Conservation (phyloP, 1,140 invertebrate genomes). For the Coptotermes formosanus region DNA sequence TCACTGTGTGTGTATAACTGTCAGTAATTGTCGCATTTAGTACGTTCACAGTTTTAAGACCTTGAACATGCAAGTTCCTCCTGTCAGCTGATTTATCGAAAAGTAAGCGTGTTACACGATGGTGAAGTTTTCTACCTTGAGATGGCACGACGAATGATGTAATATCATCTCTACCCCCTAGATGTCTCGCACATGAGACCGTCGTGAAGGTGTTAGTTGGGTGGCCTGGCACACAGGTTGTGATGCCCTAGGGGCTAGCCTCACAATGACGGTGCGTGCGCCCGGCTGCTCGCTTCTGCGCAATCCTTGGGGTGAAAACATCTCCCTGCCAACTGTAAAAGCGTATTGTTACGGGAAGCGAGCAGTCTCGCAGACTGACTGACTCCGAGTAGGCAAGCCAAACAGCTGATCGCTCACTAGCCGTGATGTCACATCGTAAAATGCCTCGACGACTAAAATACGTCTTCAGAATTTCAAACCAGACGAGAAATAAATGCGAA, state of each 20-base stretch:
- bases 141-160: background rate
- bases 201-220: background rate
- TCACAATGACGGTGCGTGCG: background rate
- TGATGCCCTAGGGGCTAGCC: background rate
- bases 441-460: background rate
- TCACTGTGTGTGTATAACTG: background rate
- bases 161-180: background rate
- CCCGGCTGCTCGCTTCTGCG: background rate
- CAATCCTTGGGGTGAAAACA: conserved; percentile 15
- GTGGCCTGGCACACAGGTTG: background rate
- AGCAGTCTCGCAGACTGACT: background rate
- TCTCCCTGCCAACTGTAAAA: conserved; percentile 4
- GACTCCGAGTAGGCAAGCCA: background rate
- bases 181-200: background rate
- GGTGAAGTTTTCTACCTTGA: background rate
- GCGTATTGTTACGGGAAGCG: background rate
- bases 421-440: conserved; percentile 5
- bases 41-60: background rate
- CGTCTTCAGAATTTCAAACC: background rate
- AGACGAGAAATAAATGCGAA: background rate
- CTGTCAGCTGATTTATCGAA: background rate
- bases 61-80: background rate
- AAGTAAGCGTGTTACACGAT: background rate
- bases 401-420: background rate
- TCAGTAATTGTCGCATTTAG: background rate